Percentiles rank a stretch among this genome's conserved stretches.
Conservation (phyloP, 2,797 vertebrate species). For the Arremon aurantiirostris region DNA sequence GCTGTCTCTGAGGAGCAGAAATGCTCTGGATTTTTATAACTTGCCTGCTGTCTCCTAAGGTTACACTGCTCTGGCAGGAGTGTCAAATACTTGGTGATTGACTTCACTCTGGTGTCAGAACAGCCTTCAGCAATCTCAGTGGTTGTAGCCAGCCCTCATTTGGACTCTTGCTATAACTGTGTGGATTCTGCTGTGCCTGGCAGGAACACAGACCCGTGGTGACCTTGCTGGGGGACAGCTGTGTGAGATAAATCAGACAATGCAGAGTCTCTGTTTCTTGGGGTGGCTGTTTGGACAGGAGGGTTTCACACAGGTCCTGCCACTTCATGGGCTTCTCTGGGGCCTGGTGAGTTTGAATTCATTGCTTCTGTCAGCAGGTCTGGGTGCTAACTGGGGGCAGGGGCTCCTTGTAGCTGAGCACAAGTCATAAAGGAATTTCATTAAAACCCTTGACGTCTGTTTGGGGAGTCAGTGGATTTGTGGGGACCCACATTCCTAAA, state of each 20-base stretch:
- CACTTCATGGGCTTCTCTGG: background rate
- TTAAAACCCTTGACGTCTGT: background rate
- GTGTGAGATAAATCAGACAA: background rate
- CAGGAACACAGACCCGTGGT: background rate
- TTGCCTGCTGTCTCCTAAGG: background rate
- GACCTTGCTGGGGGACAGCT: background rate
- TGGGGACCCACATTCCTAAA: background rate
- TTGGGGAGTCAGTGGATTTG: background rate
- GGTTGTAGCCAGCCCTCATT: background rate
- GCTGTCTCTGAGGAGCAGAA: background rate
- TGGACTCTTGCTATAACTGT: background rate
- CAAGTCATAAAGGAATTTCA: background rate
- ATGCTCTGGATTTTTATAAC: background rate
- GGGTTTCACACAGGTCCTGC: background rate
- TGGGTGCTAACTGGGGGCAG: background rate
- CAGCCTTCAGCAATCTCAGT: background rate
- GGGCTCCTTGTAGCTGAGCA: background rate
- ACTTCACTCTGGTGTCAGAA: background rate
- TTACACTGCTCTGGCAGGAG: background rate
- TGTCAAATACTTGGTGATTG: background rate
- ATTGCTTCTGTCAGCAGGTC: background rate
- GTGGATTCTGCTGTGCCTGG: background rate
- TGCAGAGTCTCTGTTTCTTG: background rate
- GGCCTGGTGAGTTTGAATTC: background rate
- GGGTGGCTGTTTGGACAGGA: background rate